Evolutionary conservation across 92 coral and sea anemone genomes (phyloP), one percentile per base, ranked within the genome.

Genomic region (Epizoanthus scotinus): DNA sequence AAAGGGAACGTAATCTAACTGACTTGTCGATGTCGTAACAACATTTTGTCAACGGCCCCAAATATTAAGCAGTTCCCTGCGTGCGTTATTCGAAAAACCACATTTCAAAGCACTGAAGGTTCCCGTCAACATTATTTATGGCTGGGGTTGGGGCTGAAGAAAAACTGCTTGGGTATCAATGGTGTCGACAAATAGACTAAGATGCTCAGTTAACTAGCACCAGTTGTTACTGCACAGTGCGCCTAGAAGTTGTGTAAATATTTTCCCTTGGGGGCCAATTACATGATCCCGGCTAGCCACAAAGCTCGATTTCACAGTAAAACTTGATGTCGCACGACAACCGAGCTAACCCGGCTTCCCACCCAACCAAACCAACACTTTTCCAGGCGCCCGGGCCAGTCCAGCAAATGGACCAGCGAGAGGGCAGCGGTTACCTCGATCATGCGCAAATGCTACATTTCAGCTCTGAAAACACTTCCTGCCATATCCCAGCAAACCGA

Each of bases 231-330:
- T 34, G 40, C 40, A n/a, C n/a, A 34, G 40, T 34, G 40, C 40
- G 40, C 40, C 2, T 34, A 34, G 6, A 34, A 34, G 40, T 34
- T 34, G 3, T 5, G 5, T 34, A 3, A 34, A 5, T 62, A 18
- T 26, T 62, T 19, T 36, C 40, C 8, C 7, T 22, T 22, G 24
- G 67, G 67, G 67, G 67, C 67, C 67, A 34, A 62, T 62, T 62
- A 62, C 67, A 62, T 62, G 67, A 62, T 62, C 67, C 67, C 67
- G 28, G 67, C 67, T 17, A 62, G 67, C 67, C 36, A 34, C 12
- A 38, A 62, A 62, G 67, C 67, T 62, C 67, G 67, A 62, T 62
- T 62, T 22, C 67, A 62, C 67, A 62, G 67, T 62, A 62, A 62
- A n/a, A 62, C 27, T 7, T 60, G 20, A 60, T 24, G 66, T 60